Evolutionary conservation across 2,113 vertebrate species (phyloP), one percentile per base, ranked within the genome.

Genomic region (Panurus biarmicus): DNA sequence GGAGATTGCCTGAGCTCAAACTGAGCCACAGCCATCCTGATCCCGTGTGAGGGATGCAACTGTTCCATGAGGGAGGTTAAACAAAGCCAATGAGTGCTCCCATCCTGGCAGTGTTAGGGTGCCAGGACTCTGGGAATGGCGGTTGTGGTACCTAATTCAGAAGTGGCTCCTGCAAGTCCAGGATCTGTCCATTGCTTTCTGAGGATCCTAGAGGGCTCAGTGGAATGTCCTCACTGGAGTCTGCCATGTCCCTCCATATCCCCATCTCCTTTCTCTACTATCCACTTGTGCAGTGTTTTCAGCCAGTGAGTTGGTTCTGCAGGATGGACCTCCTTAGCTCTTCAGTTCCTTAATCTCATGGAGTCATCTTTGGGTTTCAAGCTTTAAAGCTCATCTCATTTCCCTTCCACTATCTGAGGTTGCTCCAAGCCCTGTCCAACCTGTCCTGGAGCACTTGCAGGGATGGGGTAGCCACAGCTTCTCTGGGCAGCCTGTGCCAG

Each of bases 1-100:
- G n/a, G 26, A n/a, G 8, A 25, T 50, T 51, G 33, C 21, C 8
- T 31, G 8, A 65, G 23, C 45, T 44, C 61, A 11, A 15, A 11
- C 35, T 7, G 23, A 44, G 47, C 29, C 61, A 3, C 53, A 48
- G 51, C 22, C 21, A 8, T 13, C 25, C n/a, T 0, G 0, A 9
- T 47, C 14, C 23, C 0, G 0, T 3, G 22, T 29, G 1, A 4
- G 72, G n/a, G 40, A 5, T 16, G 44, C 21, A 18, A 35, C n/a
- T 25, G 21, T 28, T 25, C 5, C 0, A 2, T 31, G 21, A 1
- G 2, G 36, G 35, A 70, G 23, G 11, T 14, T 31, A n/a, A 69
- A 25, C 47, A 6, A 9, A 74, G 40, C 31, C 28, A n/a, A 8
- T 0, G 4, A 25, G 21, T 56, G 54, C 35, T 54, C 31, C 28